Percentiles rank a stretch among this genome's conserved stretches.
phyloP scores from a whole-genome alignment of 2,113 vertebrate genomes.

The Xerus inauris region DNA sequence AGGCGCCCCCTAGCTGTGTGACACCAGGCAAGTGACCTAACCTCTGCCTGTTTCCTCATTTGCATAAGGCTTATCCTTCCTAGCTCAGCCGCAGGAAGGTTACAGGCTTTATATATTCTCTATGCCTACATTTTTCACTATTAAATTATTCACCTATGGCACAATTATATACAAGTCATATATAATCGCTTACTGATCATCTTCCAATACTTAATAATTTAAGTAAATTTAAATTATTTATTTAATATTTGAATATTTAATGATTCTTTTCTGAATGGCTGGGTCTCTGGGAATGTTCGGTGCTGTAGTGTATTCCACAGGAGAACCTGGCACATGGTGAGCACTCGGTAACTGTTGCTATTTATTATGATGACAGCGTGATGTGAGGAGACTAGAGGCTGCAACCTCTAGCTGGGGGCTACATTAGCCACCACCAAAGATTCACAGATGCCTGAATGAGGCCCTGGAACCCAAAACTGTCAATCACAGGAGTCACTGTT shows the following conservation, averaged over 20 bases:
- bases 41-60: background rate
- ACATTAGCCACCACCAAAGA: background rate
- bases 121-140: background rate
- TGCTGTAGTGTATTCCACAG: background rate
- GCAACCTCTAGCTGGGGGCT: background rate
- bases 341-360: fast-evolving
- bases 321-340: background rate
- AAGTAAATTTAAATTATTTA: background rate
- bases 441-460: fast-evolving
- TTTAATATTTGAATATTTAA: background rate
- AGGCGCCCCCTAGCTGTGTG: fast-evolving
- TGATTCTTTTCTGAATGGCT: background rate
- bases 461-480: background rate
- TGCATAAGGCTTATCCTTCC: background rate
- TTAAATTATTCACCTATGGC: background rate
- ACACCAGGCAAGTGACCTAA: background rate
- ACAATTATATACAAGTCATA: background rate
- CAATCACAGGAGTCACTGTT: background rate
- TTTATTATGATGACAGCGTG: background rate
- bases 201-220: background rate
- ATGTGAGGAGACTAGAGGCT: background rate
- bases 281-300: background rate
- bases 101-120: background rate
- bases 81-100: background rate
- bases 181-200: background rate